Percentiles rank a stretch among this genome's conserved stretches.
phyloP scores from a whole-genome alignment of 2,888 invertebrate species.

The Cerastoderma edule region DNA sequence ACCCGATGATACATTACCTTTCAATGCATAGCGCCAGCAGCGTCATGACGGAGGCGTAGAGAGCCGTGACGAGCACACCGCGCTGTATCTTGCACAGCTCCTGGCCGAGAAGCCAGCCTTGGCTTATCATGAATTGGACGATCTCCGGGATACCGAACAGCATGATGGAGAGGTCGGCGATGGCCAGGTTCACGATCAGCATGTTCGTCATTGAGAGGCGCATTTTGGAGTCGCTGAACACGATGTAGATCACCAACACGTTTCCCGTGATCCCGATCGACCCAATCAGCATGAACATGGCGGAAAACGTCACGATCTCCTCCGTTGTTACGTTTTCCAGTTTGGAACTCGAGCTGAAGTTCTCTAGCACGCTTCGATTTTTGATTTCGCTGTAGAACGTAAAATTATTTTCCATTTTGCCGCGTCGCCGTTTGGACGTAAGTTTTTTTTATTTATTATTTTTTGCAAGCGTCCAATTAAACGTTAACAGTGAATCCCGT shows the following conservation, averaged over 20 bases:
- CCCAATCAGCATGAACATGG: constrained; percentile 80
- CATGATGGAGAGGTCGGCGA: constrained; percentile 81
- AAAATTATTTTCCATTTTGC: constrained; percentile 6
- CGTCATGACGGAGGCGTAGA: constrained; percentile 84
- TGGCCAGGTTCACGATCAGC: constrained; percentile 82
- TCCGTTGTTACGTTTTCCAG: constrained; percentile 82
- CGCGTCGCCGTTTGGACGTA: too few relatives aligned
- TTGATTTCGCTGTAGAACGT: constrained; percentile 17
- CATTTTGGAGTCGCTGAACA: constrained; percentile 81
- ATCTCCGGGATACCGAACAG: constrained; percentile 83
- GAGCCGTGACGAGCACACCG: constrained; percentile 83
- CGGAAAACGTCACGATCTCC: constrained; percentile 77
- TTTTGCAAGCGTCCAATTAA: too few relatives aligned
- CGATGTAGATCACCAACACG: constrained; percentile 80
- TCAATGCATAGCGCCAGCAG: constrained; percentile 84
- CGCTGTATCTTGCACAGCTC: constrained; percentile 82
- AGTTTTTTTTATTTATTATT: neutral
- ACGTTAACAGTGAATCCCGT: too few relatives aligned
- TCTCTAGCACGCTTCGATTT: constrained; percentile 18
- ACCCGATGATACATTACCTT: too few relatives aligned
- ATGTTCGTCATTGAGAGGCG: constrained; percentile 82
- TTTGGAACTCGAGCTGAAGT: constrained; percentile 18
- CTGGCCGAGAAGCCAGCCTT: constrained; percentile 81
- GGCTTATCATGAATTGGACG: constrained; percentile 80
- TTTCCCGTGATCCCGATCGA: constrained; percentile 83